A percentile compares a stretch with the other conserved stretches of the same genome.
Conservation (phyloP, 2,797 vertebrate species). For the Forpus xanthops region DNA sequence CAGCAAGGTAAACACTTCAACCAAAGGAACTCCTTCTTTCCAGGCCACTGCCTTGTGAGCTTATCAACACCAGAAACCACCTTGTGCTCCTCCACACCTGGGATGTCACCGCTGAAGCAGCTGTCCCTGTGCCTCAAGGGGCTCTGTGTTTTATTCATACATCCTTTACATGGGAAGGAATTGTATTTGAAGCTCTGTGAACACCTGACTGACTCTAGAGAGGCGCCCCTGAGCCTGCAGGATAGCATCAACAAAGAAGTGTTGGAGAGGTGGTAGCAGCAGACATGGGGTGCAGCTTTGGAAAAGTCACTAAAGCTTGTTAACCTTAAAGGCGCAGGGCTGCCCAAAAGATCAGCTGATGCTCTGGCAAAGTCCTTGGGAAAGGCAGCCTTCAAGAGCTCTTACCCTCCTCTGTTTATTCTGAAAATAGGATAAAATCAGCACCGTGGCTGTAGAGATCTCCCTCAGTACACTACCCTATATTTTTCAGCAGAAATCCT, state of each 20-base stretch:
- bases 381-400: neutral
- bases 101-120: neutral
- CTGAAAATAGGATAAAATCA: neutral
- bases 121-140: accelerated
- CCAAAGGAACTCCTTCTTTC: neutral
- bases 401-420: neutral
- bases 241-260: accelerated
- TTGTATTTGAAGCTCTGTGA: neutral
- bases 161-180: neutral
- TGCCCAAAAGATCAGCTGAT: neutral
- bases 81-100: neutral
- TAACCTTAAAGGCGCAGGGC: neutral
- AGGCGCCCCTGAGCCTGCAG: neutral
- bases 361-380: neutral
- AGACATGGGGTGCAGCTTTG: neutral
- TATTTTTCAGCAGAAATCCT: slow-evolving; percentile 24
- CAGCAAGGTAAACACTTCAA: neutral
- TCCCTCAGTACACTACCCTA: neutral
- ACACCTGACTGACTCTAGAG: neutral
- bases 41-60: neutral
- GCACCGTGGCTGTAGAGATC: neutral
- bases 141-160: neutral
- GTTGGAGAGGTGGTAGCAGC: neutral
- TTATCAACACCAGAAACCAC: neutral
- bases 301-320: neutral